Evolutionary conservation across 2,797 vertebrate species (phyloP).

Genomic region (Myoxocephalus aenaeus): DNA sequence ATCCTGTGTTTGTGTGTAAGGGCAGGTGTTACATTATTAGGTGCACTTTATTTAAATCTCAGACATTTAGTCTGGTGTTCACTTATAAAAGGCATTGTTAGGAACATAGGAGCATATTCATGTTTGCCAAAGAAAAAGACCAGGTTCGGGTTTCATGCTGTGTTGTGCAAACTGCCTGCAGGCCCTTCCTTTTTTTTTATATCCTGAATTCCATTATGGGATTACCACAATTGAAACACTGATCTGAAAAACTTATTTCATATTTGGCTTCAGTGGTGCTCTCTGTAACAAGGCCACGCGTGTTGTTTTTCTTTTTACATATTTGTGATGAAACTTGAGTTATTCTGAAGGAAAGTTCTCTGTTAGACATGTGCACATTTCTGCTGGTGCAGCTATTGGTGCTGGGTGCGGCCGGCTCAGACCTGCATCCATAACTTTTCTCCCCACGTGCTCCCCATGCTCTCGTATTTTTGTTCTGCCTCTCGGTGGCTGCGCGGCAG

Average conservation of each 20-base stretch:
- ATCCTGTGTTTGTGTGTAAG: constrained; percentile 6
- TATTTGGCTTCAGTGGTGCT: neutral
- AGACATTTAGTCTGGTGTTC: neutral
- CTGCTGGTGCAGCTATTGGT: constrained; percentile 31
- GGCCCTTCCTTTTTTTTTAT: constrained; percentile 4
- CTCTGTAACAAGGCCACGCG: neutral
- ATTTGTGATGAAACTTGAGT: neutral
- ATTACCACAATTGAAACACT: constrained; percentile 3
- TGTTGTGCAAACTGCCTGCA: constrained; percentile 24
- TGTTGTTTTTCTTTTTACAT: neutral
- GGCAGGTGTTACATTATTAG: constrained; percentile 21
- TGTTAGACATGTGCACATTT: neutral
- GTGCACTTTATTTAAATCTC: neutral
- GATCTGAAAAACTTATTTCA: neutral
- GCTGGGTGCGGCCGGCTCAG: constrained; percentile 73
- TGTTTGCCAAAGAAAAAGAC: constrained; percentile 12
- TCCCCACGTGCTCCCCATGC: constrained; percentile 83
- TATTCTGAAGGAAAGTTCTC: neutral
- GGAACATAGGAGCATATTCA: neutral
- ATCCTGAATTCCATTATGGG: constrained; percentile 1
- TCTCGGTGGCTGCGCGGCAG: constrained; percentile 59
- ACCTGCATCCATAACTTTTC: constrained; percentile 79
- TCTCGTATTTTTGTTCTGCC: constrained; percentile 72
- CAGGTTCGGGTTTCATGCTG: neutral
- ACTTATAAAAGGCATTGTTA: neutral